Evolutionary conservation across 2,113 vertebrate genomes (phyloP).

Genomic region (Heterochromis multidens): DNA sequence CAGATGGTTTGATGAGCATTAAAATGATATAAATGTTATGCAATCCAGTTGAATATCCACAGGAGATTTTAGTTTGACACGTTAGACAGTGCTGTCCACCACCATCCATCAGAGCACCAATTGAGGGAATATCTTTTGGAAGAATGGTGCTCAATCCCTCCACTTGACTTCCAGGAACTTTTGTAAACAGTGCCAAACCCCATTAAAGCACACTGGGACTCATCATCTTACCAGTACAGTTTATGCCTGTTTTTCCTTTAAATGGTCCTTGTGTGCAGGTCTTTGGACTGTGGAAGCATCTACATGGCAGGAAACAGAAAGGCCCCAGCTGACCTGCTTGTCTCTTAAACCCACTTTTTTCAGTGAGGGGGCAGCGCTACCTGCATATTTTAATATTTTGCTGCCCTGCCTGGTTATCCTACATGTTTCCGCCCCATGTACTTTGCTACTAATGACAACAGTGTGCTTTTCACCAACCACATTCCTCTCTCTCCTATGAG

Average conservation of each 20-base stretch:
- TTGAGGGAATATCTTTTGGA: not conserved
- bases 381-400: not conserved
- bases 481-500: conserved; percentile 23
- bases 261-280: not conserved
- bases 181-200: not conserved
- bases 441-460: not conserved
- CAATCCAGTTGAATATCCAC: not conserved
- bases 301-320: not conserved
- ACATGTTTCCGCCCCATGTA: not conserved
- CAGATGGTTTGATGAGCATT: not conserved
- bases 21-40: not conserved
- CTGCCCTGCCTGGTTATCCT: not conserved
- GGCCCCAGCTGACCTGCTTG: not conserved
- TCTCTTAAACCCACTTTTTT: not conserved
- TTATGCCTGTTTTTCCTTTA: not conserved
- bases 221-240: not conserved
- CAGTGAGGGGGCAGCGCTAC: not conserved
- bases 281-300: not conserved
- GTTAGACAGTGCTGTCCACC: not conserved
- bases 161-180: not conserved
- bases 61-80: not conserved
- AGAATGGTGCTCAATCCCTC: not conserved
- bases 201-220: not conserved
- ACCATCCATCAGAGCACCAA: not conserved
- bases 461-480: conserved; percentile 9